Base-by-base conservation (phyloP, 2,797 vertebrate genomes). In the Decapterus maruadsi region DNA sequence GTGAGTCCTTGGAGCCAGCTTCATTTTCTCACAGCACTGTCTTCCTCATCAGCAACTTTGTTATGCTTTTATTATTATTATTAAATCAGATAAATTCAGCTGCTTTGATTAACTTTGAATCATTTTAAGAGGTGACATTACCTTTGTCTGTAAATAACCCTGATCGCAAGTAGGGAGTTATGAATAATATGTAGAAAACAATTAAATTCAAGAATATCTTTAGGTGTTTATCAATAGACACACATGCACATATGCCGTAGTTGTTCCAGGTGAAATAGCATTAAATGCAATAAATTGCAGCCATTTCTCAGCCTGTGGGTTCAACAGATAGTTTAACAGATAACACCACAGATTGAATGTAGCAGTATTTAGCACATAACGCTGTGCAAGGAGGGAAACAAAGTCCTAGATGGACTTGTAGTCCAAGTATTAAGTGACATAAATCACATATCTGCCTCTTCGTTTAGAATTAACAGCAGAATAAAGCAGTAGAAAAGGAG, bases 1-100 rank as follows among this genome's bases (percentile, higher is more conserved):
- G 55, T 66, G 62, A 58, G 50, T 77, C 68, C 60, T 80, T 22
- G 40, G 67, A 75, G 74, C 31, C 29, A 38, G 54, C 17, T 56
- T 51, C 48, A 71, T 68, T 69, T 12, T 46, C 31, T 73, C 16
- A 17, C 26, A 19, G 14, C 51, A 62, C 19, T 20, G 14, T 55
- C 48, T 66, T 53, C 22, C 20, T 70, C 73, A 61, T 34, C 40
- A 36, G 13, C 34, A 66, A 57, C 43, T 50, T n/a, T 75, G 31
- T 6, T n/a, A 26, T 26, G 48, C 34, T 63, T 75, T 58, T 6
- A 34, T 34, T 34, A 34, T 34, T 34, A 6, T 34, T 34, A 6
- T 34, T 11, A 50, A 77, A 68, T 54, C 3, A 58, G 19, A 71
- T 40, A 79, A 68, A 56, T 45, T 40, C 16, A 45, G 16, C 7